These are phyloP conservation scores for Gymnosoma rotundatum DNA, from an alignment of 2,888 invertebrate species.

Conservation along the genomic window DNA sequence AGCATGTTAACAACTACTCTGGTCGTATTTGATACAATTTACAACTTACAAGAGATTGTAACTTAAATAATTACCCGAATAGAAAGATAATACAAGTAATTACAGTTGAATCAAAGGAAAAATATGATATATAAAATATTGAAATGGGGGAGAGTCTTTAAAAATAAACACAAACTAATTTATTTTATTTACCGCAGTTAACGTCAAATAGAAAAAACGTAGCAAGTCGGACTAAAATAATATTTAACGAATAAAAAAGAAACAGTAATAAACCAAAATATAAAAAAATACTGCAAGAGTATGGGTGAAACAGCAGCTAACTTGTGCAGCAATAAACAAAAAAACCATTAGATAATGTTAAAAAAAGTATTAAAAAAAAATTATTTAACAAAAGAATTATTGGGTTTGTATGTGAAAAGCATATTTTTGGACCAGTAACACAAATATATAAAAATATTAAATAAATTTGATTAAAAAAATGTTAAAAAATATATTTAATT, in stretches of 20 bases:
- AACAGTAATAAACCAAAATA: neutral
- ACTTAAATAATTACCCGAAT: conserved; percentile 15
- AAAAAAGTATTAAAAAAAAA: too few relatives aligned
- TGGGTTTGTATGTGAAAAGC: too few relatives aligned
- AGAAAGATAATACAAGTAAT: neutral
- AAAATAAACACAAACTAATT: conserved; percentile 62
- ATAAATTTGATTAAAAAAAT: too few relatives aligned
- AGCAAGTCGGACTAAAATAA: conserved; percentile 7
- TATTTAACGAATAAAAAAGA: conserved; percentile 46
- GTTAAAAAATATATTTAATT: too few relatives aligned
- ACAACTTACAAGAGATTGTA: too few relatives aligned
- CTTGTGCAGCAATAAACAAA: neutral
- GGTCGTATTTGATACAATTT: too few relatives aligned
- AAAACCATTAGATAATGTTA: too few relatives aligned
- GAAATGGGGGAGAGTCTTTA: conserved; percentile 27
- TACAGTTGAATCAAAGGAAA: neutral
- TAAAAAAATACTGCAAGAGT: neutral
- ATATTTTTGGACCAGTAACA: too few relatives aligned
- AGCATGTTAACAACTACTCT: too few relatives aligned
- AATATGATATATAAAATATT: conserved; percentile 58
- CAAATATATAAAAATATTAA: too few relatives aligned
- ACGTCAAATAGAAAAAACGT: neutral
- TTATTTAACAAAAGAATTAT: too few relatives aligned
- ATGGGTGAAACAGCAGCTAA: neutral
- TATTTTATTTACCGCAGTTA: conserved; percentile 43